Conservation (phyloP, 2,888 invertebrate species). For the Cephus pygmeus region DNA sequence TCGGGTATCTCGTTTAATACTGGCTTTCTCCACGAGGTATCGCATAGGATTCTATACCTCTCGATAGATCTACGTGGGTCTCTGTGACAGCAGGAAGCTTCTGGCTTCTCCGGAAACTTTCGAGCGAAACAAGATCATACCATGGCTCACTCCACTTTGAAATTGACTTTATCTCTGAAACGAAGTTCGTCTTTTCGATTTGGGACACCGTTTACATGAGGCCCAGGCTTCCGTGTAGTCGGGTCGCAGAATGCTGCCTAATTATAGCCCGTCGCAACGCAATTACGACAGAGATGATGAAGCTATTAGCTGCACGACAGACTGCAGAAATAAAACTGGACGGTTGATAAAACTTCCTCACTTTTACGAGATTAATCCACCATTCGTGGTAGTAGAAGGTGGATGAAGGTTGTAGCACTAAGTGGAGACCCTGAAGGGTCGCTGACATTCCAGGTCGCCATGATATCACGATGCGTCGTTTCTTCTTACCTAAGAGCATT, state of each 20-base stretch:
- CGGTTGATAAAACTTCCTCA: slow-evolving; percentile 33
- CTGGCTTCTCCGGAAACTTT: neutral
- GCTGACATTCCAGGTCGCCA: neutral
- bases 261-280: slow-evolving; percentile 45
- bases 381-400: neutral
- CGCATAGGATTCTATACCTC: too few species aligned
- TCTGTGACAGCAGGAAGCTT: neutral
- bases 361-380: slow-evolving; percentile 33
- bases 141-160: neutral
- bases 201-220: neutral
- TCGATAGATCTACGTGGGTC: too few species aligned
- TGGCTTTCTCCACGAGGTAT: too few species aligned
- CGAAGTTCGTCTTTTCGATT: slow-evolving; percentile 1
- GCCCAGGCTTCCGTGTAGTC: neutral
- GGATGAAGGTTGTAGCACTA: neutral
- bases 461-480: neutral
- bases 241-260: slow-evolving; percentile 34
- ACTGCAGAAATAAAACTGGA: slow-evolving; percentile 40
- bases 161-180: neutral
- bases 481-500: neutral
- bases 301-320: slow-evolving; percentile 49
- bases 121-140: neutral
- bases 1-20: too few species aligned
- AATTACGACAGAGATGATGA: slow-evolving; percentile 46
- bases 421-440: neutral